Conservation (phyloP, 2,888 invertebrate species). For the Sarcophaga caerulescens region DNA sequence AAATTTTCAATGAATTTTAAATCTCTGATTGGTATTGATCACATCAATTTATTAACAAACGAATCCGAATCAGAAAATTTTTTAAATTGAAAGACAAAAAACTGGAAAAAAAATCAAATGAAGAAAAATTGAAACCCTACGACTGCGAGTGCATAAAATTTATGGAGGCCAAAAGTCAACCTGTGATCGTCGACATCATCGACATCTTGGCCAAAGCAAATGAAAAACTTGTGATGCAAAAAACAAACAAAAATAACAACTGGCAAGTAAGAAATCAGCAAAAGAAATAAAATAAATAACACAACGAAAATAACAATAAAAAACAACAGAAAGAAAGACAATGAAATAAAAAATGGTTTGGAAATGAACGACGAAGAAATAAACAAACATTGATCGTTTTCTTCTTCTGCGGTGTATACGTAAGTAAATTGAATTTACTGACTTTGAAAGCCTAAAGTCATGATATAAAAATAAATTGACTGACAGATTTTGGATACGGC, state of each 20-base stretch:
- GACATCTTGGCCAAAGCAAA: slow-evolving; percentile 9
- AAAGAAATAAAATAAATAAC: slow-evolving; percentile 42
- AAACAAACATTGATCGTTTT: slow-evolving; percentile 67
- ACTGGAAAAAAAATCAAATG: slow-evolving; percentile 20
- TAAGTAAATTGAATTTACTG: slow-evolving; percentile 66
- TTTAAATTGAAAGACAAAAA: not conserved
- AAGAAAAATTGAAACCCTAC: slow-evolving; percentile 27
- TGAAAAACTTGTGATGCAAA: too few relatives aligned
- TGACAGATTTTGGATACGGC: slow-evolving; percentile 70
- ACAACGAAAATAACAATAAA: not conserved
- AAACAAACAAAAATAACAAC: not conserved
- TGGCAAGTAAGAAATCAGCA: slow-evolving; percentile 47
- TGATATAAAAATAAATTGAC: slow-evolving; percentile 70
- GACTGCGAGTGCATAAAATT: slow-evolving; percentile 25
- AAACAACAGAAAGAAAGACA: slow-evolving; percentile 29
- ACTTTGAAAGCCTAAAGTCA: slow-evolving; percentile 66
- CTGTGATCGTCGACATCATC: slow-evolving; percentile 54
- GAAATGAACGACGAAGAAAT: not conserved
- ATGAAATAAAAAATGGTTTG: slow-evolving; percentile 32
- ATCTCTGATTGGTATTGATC: slow-evolving; percentile 22
- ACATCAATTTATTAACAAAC: not conserved
- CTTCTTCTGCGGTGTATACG: not conserved
- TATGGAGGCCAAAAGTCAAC: slow-evolving; percentile 55
- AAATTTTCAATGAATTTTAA: not conserved
- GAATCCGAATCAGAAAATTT: not conserved